A percentile compares a stretch with the other conserved stretches of the same genome.
Conservation (phyloP, 2,113 vertebrate genomes). For the Myotis brandtii region DNA sequence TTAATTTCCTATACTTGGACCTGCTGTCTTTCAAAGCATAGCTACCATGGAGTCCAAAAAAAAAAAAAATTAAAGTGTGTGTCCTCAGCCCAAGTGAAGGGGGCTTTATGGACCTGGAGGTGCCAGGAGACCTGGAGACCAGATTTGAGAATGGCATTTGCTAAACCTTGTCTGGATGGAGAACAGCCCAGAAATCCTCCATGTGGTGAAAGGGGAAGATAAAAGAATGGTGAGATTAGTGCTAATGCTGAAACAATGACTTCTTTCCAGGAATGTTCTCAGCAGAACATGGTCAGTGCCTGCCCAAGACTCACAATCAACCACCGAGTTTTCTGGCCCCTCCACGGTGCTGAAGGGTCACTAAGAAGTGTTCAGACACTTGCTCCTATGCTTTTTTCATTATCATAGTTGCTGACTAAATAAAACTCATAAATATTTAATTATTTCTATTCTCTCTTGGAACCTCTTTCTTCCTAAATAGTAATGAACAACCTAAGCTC, state of each 20-base stretch:
- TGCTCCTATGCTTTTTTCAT: background rate
- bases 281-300: background rate
- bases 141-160: background rate
- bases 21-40: conserved; percentile 26
- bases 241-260: background rate
- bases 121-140: background rate
- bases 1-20: conserved; percentile 29
- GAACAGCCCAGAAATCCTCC: background rate
- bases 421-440: background rate
- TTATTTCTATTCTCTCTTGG: background rate
- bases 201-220: background rate
- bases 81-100: background rate
- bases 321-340: background rate
- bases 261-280: background rate
- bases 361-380: background rate
- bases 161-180: conserved; percentile 3
- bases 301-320: background rate
- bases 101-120: background rate
- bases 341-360: background rate
- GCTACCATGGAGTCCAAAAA: background rate
- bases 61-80: background rate
- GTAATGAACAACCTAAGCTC: background rate
- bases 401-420: background rate
- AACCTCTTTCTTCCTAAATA: conserved; percentile 27
- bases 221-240: background rate